Evolutionary conservation across 2,888 invertebrate genomes (phyloP).

Genomic region (Callyntrura guangdongensis): DNA sequence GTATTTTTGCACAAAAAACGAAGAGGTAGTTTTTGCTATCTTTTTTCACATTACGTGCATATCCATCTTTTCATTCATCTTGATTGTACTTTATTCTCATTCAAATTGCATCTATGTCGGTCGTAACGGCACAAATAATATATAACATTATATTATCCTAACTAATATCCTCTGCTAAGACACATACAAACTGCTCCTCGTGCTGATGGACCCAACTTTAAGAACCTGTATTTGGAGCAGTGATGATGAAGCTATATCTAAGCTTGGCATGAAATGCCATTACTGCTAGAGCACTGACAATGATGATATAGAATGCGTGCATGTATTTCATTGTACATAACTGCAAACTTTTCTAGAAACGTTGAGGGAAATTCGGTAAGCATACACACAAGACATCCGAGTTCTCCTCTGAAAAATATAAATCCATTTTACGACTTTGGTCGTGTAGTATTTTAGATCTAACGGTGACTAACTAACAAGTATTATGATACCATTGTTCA

Average conservation of each 20-base stretch:
- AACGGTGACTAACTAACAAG: too few relatives aligned
- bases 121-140: not conserved
- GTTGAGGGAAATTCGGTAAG: not conserved
- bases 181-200: not conserved
- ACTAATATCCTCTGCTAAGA: not conserved
- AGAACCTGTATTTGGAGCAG: not conserved
- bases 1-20: conserved; percentile 27
- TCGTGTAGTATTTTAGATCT: too few relatives aligned
- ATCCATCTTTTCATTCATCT: conserved; percentile 58
- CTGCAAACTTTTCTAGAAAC: too few relatives aligned
- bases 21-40: conserved; percentile 44
- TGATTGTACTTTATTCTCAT: conserved; percentile 69
- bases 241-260: conserved; percentile 39
- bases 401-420: not conserved
- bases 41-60: conserved; percentile 46
- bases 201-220: not conserved
- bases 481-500: too few relatives aligned
- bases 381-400: not conserved
- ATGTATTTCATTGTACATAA: too few relatives aligned
- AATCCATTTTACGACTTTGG: conserved; percentile 14
- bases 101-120: conserved; percentile 33
- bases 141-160: not conserved
- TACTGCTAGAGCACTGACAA: not conserved
- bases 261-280: conserved; percentile 22
- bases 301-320: too few relatives aligned